Evolutionary conservation across 2,113 vertebrate species (phyloP).

Genomic region (Donacobius atricapilla): DNA sequence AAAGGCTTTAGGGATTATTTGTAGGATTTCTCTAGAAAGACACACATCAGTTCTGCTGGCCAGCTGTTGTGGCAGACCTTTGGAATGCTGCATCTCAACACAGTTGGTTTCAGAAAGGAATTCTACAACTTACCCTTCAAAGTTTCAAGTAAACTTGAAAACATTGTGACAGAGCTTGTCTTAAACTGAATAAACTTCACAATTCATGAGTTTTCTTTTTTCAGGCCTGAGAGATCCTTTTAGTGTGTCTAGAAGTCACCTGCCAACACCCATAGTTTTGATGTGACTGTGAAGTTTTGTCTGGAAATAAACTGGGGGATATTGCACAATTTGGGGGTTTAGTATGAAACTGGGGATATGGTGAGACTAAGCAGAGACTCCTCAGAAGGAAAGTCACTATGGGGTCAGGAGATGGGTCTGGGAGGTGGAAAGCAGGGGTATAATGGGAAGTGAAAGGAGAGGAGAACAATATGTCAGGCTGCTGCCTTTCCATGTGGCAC

Average conservation of each 20-base stretch:
- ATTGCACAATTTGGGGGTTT: not conserved
- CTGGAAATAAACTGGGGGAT: not conserved
- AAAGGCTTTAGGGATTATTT: not conserved
- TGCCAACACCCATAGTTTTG: not conserved
- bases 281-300: not conserved
- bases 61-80: not conserved
- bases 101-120: not conserved
- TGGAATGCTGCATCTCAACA: not conserved
- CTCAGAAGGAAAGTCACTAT: no score
- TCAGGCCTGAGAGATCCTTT: not conserved
- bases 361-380: not conserved
- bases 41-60: not conserved
- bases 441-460: not conserved
- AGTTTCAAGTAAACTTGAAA: not conserved
- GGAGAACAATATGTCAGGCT: not conserved
- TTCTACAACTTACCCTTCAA: not conserved
- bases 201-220: not conserved
- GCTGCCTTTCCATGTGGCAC: not conserved
- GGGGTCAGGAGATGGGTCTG: not conserved
- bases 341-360: not conserved
- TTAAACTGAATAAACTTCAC: not conserved
- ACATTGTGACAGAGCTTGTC: not conserved
- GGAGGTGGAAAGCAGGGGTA: not conserved
- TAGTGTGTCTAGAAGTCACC: not conserved
- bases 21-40: not conserved